phyloP scores from a whole-genome alignment of 2,113 vertebrate species.

The Corydoras sp. region DNA sequence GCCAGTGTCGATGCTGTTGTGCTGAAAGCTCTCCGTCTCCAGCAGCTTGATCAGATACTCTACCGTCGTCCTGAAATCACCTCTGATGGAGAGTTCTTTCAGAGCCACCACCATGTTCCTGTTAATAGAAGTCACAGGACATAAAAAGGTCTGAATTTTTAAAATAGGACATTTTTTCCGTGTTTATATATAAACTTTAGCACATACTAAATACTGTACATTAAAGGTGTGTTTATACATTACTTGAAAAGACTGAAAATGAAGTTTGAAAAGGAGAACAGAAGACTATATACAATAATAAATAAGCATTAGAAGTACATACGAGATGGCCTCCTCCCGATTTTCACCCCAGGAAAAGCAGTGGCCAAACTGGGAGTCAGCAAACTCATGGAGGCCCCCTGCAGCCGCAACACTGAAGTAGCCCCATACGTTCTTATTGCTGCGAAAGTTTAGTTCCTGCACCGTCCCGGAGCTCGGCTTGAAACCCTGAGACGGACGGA shows the following conservation, averaged over 20 bases:
- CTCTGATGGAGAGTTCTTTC: conserved; percentile 94
- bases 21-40: conserved; percentile 95
- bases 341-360: conserved; percentile 99
- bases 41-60: conserved; percentile 95
- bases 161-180: no score
- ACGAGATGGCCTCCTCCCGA: conserved; percentile 98
- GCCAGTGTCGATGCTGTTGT: conserved; percentile 93
- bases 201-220: no score
- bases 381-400: conserved; percentile 95
- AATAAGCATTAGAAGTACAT: conserved; percentile 27
- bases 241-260: background rate
- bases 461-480: conserved; percentile 97
- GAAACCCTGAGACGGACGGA: conserved; percentile 74
- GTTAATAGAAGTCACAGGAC: conserved; percentile 20
- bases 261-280: background rate
- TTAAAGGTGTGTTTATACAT: no score
- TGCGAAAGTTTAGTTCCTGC: conserved; percentile 97
- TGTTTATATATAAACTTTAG: no score
- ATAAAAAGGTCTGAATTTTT: no score
- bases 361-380: conserved; percentile 96
- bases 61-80: conserved; percentile 96
- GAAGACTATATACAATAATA: background rate
- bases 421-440: conserved; percentile 98
- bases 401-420: conserved; percentile 98
- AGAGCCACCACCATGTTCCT: conserved; percentile 98